phyloP scores from a whole-genome alignment of 2,888 invertebrate species.

The Agrochola lota region DNA sequence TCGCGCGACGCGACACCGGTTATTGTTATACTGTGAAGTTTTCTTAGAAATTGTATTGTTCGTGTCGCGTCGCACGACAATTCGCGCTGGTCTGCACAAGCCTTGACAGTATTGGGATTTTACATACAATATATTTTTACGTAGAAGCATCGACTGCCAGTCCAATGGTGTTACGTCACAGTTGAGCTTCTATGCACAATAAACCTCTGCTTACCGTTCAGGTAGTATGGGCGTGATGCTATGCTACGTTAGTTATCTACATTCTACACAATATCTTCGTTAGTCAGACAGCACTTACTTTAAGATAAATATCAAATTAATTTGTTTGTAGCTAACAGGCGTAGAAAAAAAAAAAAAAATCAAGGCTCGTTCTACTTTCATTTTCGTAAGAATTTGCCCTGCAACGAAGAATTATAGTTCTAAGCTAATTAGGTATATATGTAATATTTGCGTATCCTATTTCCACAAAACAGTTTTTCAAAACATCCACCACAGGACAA shows the following conservation, averaged over 20 bases:
- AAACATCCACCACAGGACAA: not conserved
- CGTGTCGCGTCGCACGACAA: too few species aligned
- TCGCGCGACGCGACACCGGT: too few species aligned
- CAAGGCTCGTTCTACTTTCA: too few species aligned
- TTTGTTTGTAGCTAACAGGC: not conserved
- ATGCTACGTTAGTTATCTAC: not conserved
- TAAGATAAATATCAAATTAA: not conserved
- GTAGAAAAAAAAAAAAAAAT: too few species aligned
- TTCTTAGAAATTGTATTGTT: too few species aligned
- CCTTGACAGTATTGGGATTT: conserved; percentile 6
- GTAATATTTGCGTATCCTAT: not conserved
- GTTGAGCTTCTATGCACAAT: not conserved
- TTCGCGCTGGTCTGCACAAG: too few species aligned
- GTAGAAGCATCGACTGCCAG: not conserved
- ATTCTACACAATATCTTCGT: not conserved
- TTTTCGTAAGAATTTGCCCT: not conserved
- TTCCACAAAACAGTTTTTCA: not conserved
- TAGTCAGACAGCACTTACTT: not conserved
- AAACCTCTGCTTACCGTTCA: too few species aligned
- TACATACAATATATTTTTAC: too few species aligned
- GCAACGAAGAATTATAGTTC: not conserved
- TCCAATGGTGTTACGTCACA: not conserved
- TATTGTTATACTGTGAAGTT: too few species aligned
- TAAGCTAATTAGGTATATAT: not conserved
- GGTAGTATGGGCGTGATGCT: not conserved